Percentiles rank a stretch among this genome's conserved stretches.
phyloP scores from a whole-genome alignment of 2,888 invertebrate genomes.

The Caenorhabditis macrosperma region DNA sequence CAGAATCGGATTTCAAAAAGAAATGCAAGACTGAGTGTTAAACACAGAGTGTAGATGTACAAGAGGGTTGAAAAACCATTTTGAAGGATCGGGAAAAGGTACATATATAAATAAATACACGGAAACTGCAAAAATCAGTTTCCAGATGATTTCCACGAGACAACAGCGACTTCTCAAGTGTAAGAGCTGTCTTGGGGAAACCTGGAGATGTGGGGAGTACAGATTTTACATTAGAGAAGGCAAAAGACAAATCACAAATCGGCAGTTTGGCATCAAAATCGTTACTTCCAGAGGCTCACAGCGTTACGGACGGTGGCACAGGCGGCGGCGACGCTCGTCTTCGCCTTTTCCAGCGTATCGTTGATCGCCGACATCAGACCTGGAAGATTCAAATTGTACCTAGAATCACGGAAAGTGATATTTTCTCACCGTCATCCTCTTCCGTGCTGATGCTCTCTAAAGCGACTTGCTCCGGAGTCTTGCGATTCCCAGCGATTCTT shows the following conservation, averaged over 20 bases:
- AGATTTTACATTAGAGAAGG: too few relatives aligned
- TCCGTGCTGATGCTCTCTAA: conserved; percentile 42
- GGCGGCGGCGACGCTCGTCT: conserved; percentile 35
- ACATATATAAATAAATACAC: background rate
- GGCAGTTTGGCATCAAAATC: background rate
- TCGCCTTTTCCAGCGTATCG: conserved; percentile 54
- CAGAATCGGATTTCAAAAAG: conserved; percentile 7
- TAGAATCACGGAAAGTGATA: too few relatives aligned
- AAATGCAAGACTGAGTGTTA: conserved; percentile 5
- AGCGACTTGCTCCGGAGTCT: conserved; percentile 62
- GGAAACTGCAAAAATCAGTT: background rate
- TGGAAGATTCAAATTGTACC: conserved; percentile 21
- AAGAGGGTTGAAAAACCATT: conserved; percentile 34
- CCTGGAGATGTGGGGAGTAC: background rate
- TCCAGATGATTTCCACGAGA: background rate
- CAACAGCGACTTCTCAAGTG: background rate
- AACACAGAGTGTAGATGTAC: conserved; percentile 37
- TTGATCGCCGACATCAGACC: conserved; percentile 43
- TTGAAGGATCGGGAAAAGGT: background rate
- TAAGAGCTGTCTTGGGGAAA: too few relatives aligned
- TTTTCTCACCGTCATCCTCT: conserved; percentile 58
- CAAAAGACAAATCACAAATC: background rate
- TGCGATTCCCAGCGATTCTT: conserved; percentile 56
- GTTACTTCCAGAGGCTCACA: conserved; percentile 35
- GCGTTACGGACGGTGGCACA: conserved; percentile 40